Evolutionary conservation across 2,113 vertebrate species (phyloP).

Genomic region (Pelecanus crispus): DNA sequence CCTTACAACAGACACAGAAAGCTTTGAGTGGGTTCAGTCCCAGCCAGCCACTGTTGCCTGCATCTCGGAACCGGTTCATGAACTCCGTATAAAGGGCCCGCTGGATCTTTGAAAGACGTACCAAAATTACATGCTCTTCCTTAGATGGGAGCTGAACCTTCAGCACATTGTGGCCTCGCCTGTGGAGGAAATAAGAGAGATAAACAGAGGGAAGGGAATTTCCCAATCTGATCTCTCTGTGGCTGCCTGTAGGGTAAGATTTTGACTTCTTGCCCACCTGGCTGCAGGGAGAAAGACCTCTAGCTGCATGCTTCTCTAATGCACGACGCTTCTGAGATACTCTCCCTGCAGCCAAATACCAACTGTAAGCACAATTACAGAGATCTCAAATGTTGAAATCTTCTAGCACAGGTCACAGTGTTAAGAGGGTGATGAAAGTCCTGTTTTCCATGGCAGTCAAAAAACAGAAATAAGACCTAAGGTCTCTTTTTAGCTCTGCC

Average conservation of each 20-base stretch:
- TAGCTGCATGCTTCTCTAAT: not conserved
- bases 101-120: slow-evolving; percentile 92
- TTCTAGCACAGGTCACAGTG: not conserved
- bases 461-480: not conserved
- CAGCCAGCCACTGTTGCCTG: slow-evolving; percentile 95
- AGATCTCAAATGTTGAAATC: not conserved
- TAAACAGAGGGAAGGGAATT: not conserved
- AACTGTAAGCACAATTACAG: not conserved
- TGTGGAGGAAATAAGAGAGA: slow-evolving; percentile 43
- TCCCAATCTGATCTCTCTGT: not conserved
- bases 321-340: not conserved
- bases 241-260: not conserved
- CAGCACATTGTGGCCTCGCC: slow-evolving; percentile 94
- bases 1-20: slow-evolving; percentile 99
- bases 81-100: slow-evolving; percentile 93
- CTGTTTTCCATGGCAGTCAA: not conserved
- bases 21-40: slow-evolving; percentile 97
- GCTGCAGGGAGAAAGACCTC: not conserved
- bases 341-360: not conserved
- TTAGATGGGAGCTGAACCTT: slow-evolving; percentile 90
- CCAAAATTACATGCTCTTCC: slow-evolving; percentile 94
- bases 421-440: not conserved
- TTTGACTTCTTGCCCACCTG: not conserved
- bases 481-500: not conserved
- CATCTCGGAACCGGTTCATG: slow-evolving; percentile 96